Evolutionary conservation across 2,113 vertebrate species (phyloP).

Genomic region (Cheirogaleus medius): DNA sequence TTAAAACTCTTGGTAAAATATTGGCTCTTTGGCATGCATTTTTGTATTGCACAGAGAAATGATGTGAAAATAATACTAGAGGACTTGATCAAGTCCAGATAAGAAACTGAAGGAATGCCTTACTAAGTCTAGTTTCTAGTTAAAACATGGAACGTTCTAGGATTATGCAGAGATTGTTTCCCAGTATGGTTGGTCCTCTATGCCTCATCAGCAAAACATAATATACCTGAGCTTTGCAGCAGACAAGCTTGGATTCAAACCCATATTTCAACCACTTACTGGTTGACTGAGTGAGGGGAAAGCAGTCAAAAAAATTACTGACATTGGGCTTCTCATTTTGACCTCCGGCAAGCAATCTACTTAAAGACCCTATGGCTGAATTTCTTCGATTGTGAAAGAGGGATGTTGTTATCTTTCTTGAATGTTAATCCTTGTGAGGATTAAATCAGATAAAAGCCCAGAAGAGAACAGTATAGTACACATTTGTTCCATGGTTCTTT

Average conservation of each 20-base stretch:
- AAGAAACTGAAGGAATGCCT: background rate
- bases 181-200: background rate
- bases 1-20: constrained; percentile 26
- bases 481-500: background rate
- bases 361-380: background rate
- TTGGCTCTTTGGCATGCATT: background rate
- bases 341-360: background rate
- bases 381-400: background rate
- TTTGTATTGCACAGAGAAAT: background rate
- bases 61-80: background rate
- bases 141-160: background rate
- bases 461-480: no score
- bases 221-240: background rate
- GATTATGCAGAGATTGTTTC: background rate
- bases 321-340: background rate
- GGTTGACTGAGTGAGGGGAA: background rate
- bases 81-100: background rate
- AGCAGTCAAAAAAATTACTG: background rate
- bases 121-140: background rate
- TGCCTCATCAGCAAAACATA: background rate
- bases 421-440: background rate
- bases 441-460: background rate
- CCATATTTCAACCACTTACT: background rate
- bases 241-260: background rate
- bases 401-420: background rate